A percentile compares a stretch with the other conserved stretches of the same genome.
phyloP scores from a whole-genome alignment of 2,797 vertebrate species.

The Chelonia mydas region DNA sequence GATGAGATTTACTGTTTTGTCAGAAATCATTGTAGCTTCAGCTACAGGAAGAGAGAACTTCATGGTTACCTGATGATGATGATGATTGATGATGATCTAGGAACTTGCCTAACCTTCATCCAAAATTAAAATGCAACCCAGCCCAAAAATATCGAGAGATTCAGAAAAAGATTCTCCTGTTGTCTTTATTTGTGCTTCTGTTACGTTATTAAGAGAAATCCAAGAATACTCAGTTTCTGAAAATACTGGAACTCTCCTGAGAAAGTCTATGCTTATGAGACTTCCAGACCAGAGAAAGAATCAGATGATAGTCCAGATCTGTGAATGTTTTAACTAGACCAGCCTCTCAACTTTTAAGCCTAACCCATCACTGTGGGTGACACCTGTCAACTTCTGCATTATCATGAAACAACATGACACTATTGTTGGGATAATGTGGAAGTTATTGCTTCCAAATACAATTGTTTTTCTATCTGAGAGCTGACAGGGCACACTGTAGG shows the following conservation, averaged over 20 bases:
- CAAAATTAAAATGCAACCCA: background rate
- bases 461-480: constrained; percentile 60
- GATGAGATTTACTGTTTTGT: background rate
- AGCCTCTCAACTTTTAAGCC: constrained; percentile 32
- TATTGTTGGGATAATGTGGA: background rate
- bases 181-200: background rate
- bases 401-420: constrained; percentile 44
- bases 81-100: background rate
- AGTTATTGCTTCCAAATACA: constrained; percentile 46
- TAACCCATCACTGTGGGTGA: constrained; percentile 28
- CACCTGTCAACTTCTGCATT: constrained; percentile 31
- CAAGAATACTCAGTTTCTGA: background rate
- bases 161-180: background rate
- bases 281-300: background rate
- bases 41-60: background rate
- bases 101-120: background rate
- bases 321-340: constrained; percentile 41
- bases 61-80: background rate
- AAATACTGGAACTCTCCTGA: background rate
- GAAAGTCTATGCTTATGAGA: background rate
- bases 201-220: background rate
- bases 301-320: constrained; percentile 10
- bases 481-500: constrained; percentile 19
- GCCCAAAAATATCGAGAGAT: background rate
- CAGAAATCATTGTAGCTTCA: background rate